Base-by-base conservation (phyloP, 1,140 invertebrate genomes). In the Drosophila melanica region DNA sequence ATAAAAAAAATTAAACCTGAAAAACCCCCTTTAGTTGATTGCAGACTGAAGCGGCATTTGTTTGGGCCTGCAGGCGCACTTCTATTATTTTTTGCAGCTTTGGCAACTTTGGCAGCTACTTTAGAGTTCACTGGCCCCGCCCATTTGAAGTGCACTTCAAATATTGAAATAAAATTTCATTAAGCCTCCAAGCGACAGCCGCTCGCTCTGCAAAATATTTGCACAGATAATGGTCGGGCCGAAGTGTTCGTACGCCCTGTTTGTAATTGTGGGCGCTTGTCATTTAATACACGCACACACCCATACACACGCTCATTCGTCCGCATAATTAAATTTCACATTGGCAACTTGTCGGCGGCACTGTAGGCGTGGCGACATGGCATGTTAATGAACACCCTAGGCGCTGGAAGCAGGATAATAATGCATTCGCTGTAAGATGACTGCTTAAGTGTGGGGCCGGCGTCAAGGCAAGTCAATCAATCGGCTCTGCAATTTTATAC, bases 131-230 rank as follows among this genome's bases (percentile, higher is more conserved):
- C 35, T 64, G 55, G 51, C 53, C 42, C 30, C 53, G 30, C 18
- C 37, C 42, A n/a, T 63, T 44, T 70, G 44, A 69, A 75, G 65
- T 20, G 50, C 35, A 58, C 75, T 79, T 89, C 51, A 87, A 87
- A 87, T 79, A 87, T 71, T 89, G 68, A 79, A 79, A 89, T 89
- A 77, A 82, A 86, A 89, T 79, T 79, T 72, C 58, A 82, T 82
- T 65, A 75, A 65, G 69, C 60, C 48, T 70, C 48, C 12, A 10
- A 35, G 9, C 42, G 51, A 48, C 65, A 39, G 48, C 14, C 16
- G 41, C 58, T 33, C 18, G 66, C 27, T 30, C 65, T 41, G 70
- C 58, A 72, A 73, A 84, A 82, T 82, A 79, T 82, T 82, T 82
- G 80, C 80, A 72, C 75, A 76, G 81, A 77, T 85, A 84, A 81